Conservation (phyloP, 1,140 invertebrate species). For the Pollicipes pollicipes region DNA sequence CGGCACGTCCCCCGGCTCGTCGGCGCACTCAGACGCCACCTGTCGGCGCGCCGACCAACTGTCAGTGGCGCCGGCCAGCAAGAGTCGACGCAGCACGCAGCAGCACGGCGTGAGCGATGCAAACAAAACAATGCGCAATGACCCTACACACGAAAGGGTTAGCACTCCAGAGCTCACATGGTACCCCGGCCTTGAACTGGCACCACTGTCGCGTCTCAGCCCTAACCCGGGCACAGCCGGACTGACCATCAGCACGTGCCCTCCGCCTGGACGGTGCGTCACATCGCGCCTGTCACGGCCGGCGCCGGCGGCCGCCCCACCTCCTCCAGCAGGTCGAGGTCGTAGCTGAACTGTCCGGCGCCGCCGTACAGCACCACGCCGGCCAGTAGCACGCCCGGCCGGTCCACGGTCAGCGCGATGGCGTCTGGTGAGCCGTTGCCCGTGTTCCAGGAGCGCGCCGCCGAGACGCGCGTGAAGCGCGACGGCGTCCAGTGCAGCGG, state of each 20-base stretch:
- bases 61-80: no score
- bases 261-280: constrained; percentile 20
- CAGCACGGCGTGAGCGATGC: no score
- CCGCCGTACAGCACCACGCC: constrained; percentile 81
- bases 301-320: constrained; percentile 23
- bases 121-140: no score
- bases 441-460: constrained; percentile 84
- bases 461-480: constrained; percentile 72
- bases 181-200: no score
- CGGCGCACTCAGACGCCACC: constrained; percentile 13
- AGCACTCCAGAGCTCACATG: no score
- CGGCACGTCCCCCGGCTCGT: constrained; percentile 16
- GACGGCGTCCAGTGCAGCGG: constrained; percentile 62
- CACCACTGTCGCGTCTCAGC: no score
- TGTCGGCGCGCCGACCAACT: no score
- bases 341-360: constrained; percentile 67
- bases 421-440: constrained; percentile 92
- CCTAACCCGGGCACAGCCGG: no score
- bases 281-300: constrained; percentile 17
- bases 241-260: no score
- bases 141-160: no score
- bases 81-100: no score
- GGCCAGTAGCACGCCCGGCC: constrained; percentile 66
- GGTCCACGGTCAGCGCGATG: constrained; percentile 84
- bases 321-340: constrained; percentile 78